These are phyloP conservation scores for Lophura nycthemera DNA, from an alignment of 2,113 vertebrate genomes.

Conservation along the genomic window DNA sequence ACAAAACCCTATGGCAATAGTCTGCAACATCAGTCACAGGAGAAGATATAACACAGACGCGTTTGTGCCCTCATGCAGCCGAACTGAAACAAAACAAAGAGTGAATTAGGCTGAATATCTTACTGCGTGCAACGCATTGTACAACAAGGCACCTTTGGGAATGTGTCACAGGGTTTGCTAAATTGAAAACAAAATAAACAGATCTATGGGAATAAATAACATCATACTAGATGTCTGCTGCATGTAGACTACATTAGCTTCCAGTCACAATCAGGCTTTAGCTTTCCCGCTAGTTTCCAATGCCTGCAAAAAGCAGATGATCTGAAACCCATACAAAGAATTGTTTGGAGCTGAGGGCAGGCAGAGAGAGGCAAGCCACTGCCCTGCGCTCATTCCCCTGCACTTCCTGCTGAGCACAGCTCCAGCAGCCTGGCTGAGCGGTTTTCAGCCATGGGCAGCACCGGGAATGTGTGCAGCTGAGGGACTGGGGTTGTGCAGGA, in stretches of 20 bases:
- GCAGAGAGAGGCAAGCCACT: background rate
- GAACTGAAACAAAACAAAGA: slow-evolving; percentile 79
- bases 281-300: slow-evolving; percentile 54
- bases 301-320: slow-evolving; percentile 33
- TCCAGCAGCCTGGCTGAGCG: background rate
- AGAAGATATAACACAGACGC: slow-evolving; percentile 75
- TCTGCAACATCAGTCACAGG: slow-evolving; percentile 76
- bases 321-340: background rate
- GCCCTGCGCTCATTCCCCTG: rapidly evolving
- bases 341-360: background rate
- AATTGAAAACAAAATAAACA: slow-evolving; percentile 81
- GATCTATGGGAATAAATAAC: slow-evolving; percentile 81
- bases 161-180: slow-evolving; percentile 76
- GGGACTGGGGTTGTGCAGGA: background rate
- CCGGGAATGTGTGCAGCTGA: background rate
- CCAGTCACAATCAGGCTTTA: slow-evolving; percentile 33
- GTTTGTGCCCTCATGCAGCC: slow-evolving; percentile 74
- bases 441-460: background rate
- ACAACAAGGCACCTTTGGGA: slow-evolving; percentile 78
- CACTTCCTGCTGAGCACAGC: rapidly evolving
- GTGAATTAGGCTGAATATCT: slow-evolving; percentile 79
- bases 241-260: slow-evolving; percentile 67
- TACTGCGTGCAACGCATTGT: slow-evolving; percentile 72
- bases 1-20: slow-evolving; percentile 76
- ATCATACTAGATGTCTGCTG: slow-evolving; percentile 74